phyloP scores from a whole-genome alignment of 2,113 vertebrate species.

The Catharus minimus region DNA sequence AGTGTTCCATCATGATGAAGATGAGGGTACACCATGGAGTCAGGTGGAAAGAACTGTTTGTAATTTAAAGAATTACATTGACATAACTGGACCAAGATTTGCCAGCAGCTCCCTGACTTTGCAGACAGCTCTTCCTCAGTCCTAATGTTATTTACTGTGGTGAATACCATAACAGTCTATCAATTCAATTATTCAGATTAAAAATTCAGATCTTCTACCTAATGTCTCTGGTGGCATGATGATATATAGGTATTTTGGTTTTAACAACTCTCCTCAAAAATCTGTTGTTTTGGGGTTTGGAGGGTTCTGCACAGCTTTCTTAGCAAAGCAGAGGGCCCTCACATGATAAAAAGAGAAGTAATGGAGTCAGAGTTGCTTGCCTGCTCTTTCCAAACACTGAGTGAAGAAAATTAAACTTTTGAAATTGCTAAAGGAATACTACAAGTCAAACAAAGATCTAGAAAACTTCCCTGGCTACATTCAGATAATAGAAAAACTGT shows the following conservation, averaged over 20 bases:
- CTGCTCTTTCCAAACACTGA: not conserved
- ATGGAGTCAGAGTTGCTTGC: not conserved
- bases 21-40: not conserved
- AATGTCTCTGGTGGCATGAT: not conserved
- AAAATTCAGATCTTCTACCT: not conserved
- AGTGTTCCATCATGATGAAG: not conserved
- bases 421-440: not conserved
- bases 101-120: not conserved
- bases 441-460: not conserved
- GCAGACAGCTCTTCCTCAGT: not conserved
- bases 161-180: not conserved
- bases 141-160: not conserved
- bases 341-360: not conserved
- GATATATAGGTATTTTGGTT: not conserved
- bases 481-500: not conserved
- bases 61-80: not conserved
- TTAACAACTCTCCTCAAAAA: not conserved
- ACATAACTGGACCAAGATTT: not conserved
- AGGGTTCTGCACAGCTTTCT: not conserved
- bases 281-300: not conserved
- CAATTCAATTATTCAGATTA: not conserved
- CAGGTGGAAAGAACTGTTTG: not conserved
- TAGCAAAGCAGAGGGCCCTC: not conserved
- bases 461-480: not conserved
- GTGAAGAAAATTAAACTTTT: not conserved